These are phyloP conservation scores for Phymatocera aterrima DNA, from an alignment of 2,888 invertebrate genomes.

Conservation along the genomic window DNA sequence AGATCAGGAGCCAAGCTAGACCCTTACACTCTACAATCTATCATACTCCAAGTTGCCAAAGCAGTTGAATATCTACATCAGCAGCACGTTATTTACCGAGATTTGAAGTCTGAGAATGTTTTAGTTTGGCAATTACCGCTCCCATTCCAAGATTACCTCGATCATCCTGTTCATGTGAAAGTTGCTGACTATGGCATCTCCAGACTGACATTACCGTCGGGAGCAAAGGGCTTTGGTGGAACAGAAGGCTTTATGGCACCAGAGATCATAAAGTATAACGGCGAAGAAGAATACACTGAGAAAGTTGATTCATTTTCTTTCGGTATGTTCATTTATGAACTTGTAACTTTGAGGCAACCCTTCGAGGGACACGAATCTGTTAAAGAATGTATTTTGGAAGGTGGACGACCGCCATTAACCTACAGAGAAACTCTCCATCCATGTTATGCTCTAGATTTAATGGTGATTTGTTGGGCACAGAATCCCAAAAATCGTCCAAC, in stretches of 20 bases:
- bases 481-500: slow-evolving; percentile 91
- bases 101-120: slow-evolving; percentile 97
- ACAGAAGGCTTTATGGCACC: slow-evolving; percentile 99
- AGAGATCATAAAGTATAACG: slow-evolving; percentile 98
- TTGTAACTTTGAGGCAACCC: slow-evolving; percentile 93
- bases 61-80: slow-evolving; percentile 97
- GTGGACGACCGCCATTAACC: slow-evolving; percentile 92
- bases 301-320: slow-evolving; percentile 99
- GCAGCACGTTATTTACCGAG: slow-evolving; percentile 93
- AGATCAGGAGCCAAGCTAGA: slow-evolving; percentile 90
- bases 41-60: slow-evolving; percentile 93
- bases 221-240: slow-evolving; percentile 98
- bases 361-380: slow-evolving; percentile 98
- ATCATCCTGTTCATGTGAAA: slow-evolving; percentile 89
- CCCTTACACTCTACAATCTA: slow-evolving; percentile 87
- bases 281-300: slow-evolving; percentile 98
- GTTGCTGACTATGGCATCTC: slow-evolving; percentile 98
- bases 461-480: slow-evolving; percentile 98
- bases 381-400: slow-evolving; percentile 97
- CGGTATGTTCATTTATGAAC: slow-evolving; percentile 98
- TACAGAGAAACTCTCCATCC: slow-evolving; percentile 90
- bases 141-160: slow-evolving; percentile 83
- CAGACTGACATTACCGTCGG: slow-evolving; percentile 90
- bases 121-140: slow-evolving; percentile 97
- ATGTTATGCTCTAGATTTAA: slow-evolving; percentile 92